Percentiles rank a stretch among this genome's conserved stretches.
Conservation (phyloP, 2,888 invertebrate genomes). For the Eurytoma californica region DNA sequence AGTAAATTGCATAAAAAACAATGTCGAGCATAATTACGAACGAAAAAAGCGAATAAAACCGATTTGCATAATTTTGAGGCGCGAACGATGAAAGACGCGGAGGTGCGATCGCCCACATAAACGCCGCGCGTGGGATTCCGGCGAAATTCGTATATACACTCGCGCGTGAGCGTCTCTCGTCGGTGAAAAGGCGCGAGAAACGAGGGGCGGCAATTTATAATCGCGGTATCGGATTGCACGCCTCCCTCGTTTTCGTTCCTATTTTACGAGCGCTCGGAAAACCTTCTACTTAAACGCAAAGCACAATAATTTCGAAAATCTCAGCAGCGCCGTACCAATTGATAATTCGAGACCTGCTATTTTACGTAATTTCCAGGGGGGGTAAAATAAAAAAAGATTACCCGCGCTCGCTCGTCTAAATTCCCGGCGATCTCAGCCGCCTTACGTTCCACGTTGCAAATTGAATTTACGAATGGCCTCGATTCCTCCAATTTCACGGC, state of each 20-base stretch:
- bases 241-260: not conserved
- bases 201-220: conserved; percentile 19
- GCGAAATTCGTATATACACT: conserved; percentile 14
- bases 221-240: conserved; percentile 9
- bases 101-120: conserved; percentile 2
- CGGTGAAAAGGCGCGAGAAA: conserved; percentile 4
- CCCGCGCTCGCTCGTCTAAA: too few species aligned
- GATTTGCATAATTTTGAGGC: not conserved
- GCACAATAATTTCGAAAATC: too few species aligned
- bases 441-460: too few species aligned
- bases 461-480: too few species aligned
- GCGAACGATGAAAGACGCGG: conserved; percentile 7
- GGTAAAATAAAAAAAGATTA: too few species aligned
- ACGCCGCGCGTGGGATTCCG: conserved; percentile 18
- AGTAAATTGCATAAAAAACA: too few species aligned
- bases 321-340: not conserved
- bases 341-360: conserved; percentile 17
- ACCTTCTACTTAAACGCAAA: too few species aligned
- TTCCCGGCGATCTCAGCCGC: too few species aligned
- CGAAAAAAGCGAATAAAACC: too few species aligned
- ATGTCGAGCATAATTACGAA: not conserved
- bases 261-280: too few species aligned
- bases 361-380: not conserved
- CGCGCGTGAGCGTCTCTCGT: conserved; percentile 4
- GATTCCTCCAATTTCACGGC: too few species aligned